Conservation (phyloP, 2,113 vertebrate genomes). For the Thomomys bottae region DNA sequence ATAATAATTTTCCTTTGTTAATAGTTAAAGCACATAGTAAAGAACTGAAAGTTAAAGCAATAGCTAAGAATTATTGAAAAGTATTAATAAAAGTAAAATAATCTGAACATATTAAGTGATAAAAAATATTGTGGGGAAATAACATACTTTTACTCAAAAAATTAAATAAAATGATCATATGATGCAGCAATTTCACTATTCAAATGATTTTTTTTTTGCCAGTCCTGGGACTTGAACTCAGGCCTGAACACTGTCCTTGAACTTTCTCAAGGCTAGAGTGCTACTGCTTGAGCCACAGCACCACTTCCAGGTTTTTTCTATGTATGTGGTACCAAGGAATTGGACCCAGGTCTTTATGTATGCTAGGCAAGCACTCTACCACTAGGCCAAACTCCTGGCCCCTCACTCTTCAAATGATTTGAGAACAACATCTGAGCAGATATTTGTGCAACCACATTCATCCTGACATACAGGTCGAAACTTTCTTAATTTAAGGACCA, state of each 20-base stretch:
- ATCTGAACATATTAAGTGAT: not conserved
- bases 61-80: not conserved
- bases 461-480: no score
- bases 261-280: no score
- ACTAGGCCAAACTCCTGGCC: no score
- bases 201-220: not conserved
- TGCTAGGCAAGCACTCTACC: no score
- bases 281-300: no score
- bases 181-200: not conserved
- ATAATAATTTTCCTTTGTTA: not conserved
- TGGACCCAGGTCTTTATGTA: no score
- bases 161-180: not conserved
- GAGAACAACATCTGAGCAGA: no score
- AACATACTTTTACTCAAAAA: not conserved
- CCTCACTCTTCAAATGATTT: not conserved
- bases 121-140: not conserved
- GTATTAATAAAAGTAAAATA: not conserved
- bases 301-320: no score
- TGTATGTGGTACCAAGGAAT: no score
- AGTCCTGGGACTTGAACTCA: no score
- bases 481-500: no score
- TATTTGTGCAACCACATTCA: not conserved
- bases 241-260: no score
- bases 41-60: not conserved
- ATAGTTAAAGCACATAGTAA: not conserved